Percentiles rank a stretch among this genome's conserved stretches.
Evolutionary conservation across 2,888 invertebrate genomes (phyloP).

Genomic region (Amblyteles armatorius): DNA sequence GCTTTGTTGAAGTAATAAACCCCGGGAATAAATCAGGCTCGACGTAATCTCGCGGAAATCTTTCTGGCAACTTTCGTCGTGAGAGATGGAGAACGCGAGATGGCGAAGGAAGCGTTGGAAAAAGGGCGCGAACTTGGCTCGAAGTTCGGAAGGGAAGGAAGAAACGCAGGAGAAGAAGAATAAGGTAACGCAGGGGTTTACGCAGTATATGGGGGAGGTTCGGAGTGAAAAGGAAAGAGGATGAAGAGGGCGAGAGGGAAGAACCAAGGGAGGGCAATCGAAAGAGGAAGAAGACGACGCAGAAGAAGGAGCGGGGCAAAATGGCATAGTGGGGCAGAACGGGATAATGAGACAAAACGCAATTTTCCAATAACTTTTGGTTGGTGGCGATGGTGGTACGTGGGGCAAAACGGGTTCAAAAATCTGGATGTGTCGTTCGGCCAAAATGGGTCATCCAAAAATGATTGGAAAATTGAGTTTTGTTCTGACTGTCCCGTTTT

Average conservation of each 20-base stretch:
- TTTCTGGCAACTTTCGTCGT: slow-evolving; percentile 59
- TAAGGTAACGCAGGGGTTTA: not conserved
- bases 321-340: too few relatives aligned
- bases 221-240: not conserved
- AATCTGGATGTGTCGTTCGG: too few relatives aligned
- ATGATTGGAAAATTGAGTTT: too few relatives aligned
- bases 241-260: not conserved
- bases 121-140: slow-evolving; percentile 54
- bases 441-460: too few relatives aligned
- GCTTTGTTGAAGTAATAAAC: slow-evolving; percentile 67
- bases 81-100: slow-evolving; percentile 16
- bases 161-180: not conserved
- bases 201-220: not conserved
- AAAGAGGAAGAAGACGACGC: not conserved
- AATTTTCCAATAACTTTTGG: too few relatives aligned
- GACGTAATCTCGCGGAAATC: slow-evolving; percentile 70
- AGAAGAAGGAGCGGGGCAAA: not conserved
- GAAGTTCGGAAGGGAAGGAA: slow-evolving; percentile 48
- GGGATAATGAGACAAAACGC: too few relatives aligned
- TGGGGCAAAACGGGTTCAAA: too few relatives aligned
- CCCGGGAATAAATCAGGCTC: slow-evolving; percentile 70
- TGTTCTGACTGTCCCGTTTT: too few relatives aligned
- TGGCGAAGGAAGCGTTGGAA: slow-evolving; percentile 12
- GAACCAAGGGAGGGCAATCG: not conserved
- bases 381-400: too few relatives aligned